Percentiles rank a stretch among this genome's conserved stretches.
These are phyloP conservation scores for Platycercus adscitus DNA, from an alignment of 2,113 vertebrate species.

Conservation along the genomic window DNA sequence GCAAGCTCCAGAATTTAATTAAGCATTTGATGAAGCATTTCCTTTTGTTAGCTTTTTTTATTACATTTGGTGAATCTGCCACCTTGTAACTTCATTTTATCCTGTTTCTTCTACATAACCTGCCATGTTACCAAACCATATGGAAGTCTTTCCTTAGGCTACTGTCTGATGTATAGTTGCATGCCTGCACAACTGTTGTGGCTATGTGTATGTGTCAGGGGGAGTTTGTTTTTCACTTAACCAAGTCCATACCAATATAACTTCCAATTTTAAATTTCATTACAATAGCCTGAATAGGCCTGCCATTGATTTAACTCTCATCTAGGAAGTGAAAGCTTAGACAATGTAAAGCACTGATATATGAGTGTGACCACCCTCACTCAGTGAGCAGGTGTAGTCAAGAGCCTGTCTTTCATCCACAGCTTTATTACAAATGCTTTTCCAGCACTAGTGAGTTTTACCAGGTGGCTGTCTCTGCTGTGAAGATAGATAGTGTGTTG, in stretches of 20 bases:
- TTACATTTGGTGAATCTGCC: not conserved
- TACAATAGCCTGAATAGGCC: not conserved
- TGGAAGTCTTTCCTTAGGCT: not conserved
- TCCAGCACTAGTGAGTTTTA: not conserved
- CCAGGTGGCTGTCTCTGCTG: not conserved
- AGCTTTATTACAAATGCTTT: not conserved
- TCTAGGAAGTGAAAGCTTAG: not conserved
- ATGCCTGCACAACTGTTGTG: not conserved
- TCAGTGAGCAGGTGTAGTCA: not conserved
- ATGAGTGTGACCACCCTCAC: not conserved
- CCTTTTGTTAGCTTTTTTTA: not conserved
- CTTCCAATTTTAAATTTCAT: not conserved
- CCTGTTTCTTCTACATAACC: not conserved
- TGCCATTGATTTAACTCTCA: not conserved
- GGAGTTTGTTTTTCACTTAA: not conserved
- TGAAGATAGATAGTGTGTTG: not conserved
- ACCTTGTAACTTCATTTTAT: not conserved
- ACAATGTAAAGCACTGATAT: not conserved
- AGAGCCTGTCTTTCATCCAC: not conserved
- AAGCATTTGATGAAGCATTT: not conserved
- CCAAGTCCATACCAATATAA: not conserved
- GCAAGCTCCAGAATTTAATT: constrained; percentile 5
- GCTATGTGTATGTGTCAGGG: not conserved
- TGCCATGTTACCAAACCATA: not conserved
- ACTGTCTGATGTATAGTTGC: not conserved